A percentile compares a stretch with the other conserved stretches of the same genome.
Conservation (phyloP, 2,888 invertebrate species). For the Buathra laborator region DNA sequence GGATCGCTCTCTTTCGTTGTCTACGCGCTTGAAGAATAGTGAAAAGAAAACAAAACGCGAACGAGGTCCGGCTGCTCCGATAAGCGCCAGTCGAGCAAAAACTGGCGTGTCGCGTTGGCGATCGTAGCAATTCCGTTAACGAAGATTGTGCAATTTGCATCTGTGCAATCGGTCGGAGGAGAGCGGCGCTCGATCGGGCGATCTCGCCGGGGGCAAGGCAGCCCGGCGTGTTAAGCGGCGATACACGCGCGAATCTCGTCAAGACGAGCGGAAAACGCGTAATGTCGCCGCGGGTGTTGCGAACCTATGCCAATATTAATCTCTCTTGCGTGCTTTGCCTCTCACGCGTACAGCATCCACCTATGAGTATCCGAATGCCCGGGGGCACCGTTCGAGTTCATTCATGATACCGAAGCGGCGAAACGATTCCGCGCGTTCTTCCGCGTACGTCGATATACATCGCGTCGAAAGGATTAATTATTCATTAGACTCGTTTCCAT, state of each 20-base stretch:
- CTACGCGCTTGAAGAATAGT: background rate
- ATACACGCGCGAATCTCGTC: constrained; percentile 71
- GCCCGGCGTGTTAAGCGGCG: constrained; percentile 75
- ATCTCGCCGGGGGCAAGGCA: constrained; percentile 80
- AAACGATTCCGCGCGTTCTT: constrained; percentile 16
- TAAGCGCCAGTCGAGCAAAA: background rate
- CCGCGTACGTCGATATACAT: constrained; percentile 34
- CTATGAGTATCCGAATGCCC: constrained; percentile 69
- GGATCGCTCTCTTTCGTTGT: constrained; percentile 48
- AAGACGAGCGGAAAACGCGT: constrained; percentile 69
- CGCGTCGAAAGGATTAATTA: constrained; percentile 5
- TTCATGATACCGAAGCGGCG: constrained; percentile 59
- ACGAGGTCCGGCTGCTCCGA: background rate
- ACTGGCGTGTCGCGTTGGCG: constrained; percentile 17
- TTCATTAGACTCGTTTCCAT: background rate
- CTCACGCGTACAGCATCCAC: constrained; percentile 76
- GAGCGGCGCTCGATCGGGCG: constrained; percentile 50
- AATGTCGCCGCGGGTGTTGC: constrained; percentile 76
- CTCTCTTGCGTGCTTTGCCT: constrained; percentile 37
- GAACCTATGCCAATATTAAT: constrained; percentile 76
- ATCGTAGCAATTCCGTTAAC: constrained; percentile 60
- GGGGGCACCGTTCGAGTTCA: constrained; percentile 49
- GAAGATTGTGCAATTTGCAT: constrained; percentile 77
- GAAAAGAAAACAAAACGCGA: background rate
- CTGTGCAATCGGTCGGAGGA: constrained; percentile 17